Conservation (phyloP, 2,797 vertebrate genomes). For the Dendrocincla fuliginosa region DNA sequence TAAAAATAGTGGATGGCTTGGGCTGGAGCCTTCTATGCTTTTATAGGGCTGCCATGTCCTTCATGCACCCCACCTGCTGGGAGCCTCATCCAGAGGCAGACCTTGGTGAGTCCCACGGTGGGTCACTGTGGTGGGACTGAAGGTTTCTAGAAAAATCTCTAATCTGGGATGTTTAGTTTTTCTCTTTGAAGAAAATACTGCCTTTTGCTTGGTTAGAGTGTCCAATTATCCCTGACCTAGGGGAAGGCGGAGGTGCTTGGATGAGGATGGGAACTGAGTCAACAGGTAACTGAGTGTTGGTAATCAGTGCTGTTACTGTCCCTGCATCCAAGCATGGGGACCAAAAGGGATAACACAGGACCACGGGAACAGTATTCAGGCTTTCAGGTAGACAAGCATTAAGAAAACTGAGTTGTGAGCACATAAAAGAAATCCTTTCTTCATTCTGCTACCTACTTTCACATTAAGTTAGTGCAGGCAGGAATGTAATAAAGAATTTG, state of each 20-base stretch:
- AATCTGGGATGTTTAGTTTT: not conserved
- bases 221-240: accelerated
- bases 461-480: not conserved
- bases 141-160: not conserved
- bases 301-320: not conserved
- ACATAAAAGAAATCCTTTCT: not conserved
- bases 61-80: not conserved
- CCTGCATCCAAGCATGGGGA: not conserved
- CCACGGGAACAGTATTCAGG: not conserved
- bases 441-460: not conserved
- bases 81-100: not conserved
- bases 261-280: not conserved
- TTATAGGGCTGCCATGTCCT: not conserved
- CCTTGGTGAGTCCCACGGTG: not conserved
- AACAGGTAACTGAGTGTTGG: not conserved
- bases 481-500: slow-evolving; percentile 12
- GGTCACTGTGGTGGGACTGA: not conserved
- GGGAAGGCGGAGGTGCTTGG: not conserved
- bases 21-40: not conserved
- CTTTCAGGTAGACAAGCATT: not conserved
- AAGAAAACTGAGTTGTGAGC: not conserved
- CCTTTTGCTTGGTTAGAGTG: not conserved
- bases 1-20: not conserved
- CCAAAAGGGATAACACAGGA: not conserved
- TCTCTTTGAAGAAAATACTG: not conserved